Evolutionary conservation across 2,113 vertebrate species (phyloP), one percentile per base, ranked within the genome.

Genomic region (Daboia siamensis): DNA sequence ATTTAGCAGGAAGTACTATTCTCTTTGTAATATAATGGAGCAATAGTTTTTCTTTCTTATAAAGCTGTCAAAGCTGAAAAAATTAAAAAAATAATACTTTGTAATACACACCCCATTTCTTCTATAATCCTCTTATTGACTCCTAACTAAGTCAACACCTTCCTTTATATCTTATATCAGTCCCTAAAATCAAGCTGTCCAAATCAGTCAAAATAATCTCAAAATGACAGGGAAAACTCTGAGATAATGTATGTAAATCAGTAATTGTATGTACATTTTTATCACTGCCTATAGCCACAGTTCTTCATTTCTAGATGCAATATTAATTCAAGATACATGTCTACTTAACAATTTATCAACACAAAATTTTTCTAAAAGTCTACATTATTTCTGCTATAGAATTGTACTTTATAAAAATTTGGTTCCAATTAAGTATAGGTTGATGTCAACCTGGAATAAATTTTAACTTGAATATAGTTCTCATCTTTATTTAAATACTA

Each of bases 271-370:
- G 20, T 15, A 86, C 33, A 26, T 86, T 61, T 90, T 87, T 24
- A 90, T 20, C 48, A 74, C n/a, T 1, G 88, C 92, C 90, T 93
- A 0, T n/a, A 90, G 26, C 1, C 23, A 56, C 29, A 33, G 1
- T 90, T 89, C 26, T 11, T 92, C 39, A 10, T 92, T 94, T 51
- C 88, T 39, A 87, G 86, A 87, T n/a, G 24, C 86, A 56, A 48
- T 55, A 91, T 85, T 87, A 86, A 74, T 86, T 84, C 44, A 92
- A 7, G 90, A 86, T 51, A 26, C 12, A 93, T 33, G 4, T 85
- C 69, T 92, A 1, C 52, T 10, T 85, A 48, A 0, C 26, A 91
- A 39, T 87, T 44, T 69, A 69, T 11, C 0, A 74, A 51, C 5
- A 61, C 1, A 52, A 93, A 91, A 88, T 9, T n/a, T 29, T 24